Evolutionary conservation across 2,113 vertebrate species (phyloP).

Genomic region (Seriola quinqueradiata): DNA sequence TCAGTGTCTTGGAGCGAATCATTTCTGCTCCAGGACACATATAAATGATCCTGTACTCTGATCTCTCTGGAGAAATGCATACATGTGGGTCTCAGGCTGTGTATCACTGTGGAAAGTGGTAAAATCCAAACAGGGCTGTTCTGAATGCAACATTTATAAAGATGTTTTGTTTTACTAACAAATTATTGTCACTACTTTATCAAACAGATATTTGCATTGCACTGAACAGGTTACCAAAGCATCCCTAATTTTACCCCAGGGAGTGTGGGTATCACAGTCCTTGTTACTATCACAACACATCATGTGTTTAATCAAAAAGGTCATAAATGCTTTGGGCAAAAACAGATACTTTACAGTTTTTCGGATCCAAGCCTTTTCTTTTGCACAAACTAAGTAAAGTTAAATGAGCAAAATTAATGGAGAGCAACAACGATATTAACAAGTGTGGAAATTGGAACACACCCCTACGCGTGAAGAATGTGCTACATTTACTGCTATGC

Average conservation of each 20-base stretch:
- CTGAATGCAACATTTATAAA: not conserved
- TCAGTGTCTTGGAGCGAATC: conserved; percentile 16
- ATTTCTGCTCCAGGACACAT: conserved; percentile 41
- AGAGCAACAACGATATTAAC: not conserved
- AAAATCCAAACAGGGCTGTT: not conserved
- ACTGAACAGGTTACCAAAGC: not conserved
- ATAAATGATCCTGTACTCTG: conserved; percentile 27
- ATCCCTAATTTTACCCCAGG: not conserved
- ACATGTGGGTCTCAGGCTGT: conserved; percentile 2
- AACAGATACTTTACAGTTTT: no score
- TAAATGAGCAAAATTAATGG: not conserved
- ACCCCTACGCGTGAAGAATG: conserved; percentile 17
- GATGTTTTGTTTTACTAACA: not conserved
- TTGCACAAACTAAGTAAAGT: not conserved
- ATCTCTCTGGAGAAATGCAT: conserved; percentile 5
- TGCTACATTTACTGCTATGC: not conserved
- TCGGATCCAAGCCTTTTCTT: not conserved
- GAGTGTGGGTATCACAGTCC: not conserved
- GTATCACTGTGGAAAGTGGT: not conserved
- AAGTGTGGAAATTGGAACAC: not conserved
- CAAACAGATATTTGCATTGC: not conserved
- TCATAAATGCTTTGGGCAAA: not conserved
- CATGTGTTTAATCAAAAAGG: not conserved
- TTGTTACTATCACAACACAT: not conserved
- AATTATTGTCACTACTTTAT: not conserved